A percentile compares a stretch with the other conserved stretches of the same genome.
phyloP scores from a whole-genome alignment of 2,888 invertebrate genomes.

The Operophtera brumata region DNA sequence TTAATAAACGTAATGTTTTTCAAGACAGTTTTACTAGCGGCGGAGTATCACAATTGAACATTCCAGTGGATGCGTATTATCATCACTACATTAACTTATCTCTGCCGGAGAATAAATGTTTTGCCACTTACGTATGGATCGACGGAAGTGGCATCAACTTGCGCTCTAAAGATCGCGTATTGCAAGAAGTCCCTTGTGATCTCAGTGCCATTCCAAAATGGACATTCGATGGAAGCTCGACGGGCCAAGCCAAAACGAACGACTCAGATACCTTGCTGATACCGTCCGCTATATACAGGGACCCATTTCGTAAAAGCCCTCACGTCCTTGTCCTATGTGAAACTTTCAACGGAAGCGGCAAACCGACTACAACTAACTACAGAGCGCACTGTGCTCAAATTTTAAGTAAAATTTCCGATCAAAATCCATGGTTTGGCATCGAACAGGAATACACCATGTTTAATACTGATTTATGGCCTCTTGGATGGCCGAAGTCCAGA shows the following conservation, averaged over 20 bases:
- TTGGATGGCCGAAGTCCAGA: conserved; percentile 96
- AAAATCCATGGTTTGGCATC: conserved; percentile 94
- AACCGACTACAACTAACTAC: conserved; percentile 87
- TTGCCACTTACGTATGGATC: conserved; percentile 89
- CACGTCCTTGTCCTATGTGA: conserved; percentile 94
- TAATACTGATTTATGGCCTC: conserved; percentile 90
- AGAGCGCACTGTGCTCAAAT: conserved; percentile 84
- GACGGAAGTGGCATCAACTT: conserved; percentile 88
- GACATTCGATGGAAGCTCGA: conserved; percentile 97
- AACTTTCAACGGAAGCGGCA: conserved; percentile 86
- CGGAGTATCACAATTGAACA: conserved; percentile 40
- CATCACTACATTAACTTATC: conserved; percentile 67
- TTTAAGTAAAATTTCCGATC: conserved; percentile 73
- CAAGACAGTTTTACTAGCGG: conserved; percentile 45
- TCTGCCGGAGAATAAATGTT: conserved; percentile 78
- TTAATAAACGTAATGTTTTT: conserved; percentile 25
- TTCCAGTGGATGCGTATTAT: conserved; percentile 49
- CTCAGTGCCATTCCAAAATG: conserved; percentile 84
- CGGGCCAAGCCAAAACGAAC: conserved; percentile 89
- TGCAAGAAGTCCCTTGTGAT: conserved; percentile 80
- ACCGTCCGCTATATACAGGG: conserved; percentile 93
- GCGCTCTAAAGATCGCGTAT: conserved; percentile 84
- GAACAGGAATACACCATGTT: conserved; percentile 95
- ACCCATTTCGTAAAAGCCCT: conserved; percentile 93
- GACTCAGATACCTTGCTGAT: conserved; percentile 93